Evolutionary conservation across 2,888 invertebrate genomes (phyloP), one percentile per base, ranked within the genome.

Genomic region (Cylloceria caligata): DNA sequence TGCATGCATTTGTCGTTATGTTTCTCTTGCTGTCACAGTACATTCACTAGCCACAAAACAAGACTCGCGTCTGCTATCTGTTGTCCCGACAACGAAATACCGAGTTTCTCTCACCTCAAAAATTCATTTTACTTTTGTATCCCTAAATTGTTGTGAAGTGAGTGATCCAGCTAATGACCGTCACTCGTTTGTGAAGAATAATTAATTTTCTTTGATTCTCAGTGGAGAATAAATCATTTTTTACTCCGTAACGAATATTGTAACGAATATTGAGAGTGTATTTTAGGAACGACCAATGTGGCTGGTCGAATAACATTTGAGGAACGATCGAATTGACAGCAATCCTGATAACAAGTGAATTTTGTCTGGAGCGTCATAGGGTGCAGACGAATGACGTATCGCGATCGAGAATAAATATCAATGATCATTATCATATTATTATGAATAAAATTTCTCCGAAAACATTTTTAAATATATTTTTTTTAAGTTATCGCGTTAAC

Each of bases 11-110:
- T 45, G 67, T 34, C 62, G 55, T 34, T 64, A 42, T 73, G 57
- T 75, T 80, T 68, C 55, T 62, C 64, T 74, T 47, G 69, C 45
- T 75, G 57, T 72, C 71, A 60, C 60, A 47, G 72, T 36, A 76
- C 72, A 72, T 75, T 62, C 76, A 52, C 65, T 52, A 19, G 52
- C 6, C 72, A 77, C 60, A 80, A 65, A 83, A 62, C 64, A 52
- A 80, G 11, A 39, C 65, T 60, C 76, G 16, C 42, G 45, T 72
- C 42, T 45, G 39, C 45, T 45, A 60, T 65, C 55, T 24, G 42
- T 45, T 52, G 34, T 19, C 67, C 52, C 49, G 36, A 52, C 72
- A 45, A 45, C 72, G 45, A 45, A 81, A 42, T 60, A 39, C 71
- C 36, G 39, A 55, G 24, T 45, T 16, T 39, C 52, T 52, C 55